Evolutionary conservation across 2,888 invertebrate species (phyloP).

Genomic region (Myopa testacea): DNA sequence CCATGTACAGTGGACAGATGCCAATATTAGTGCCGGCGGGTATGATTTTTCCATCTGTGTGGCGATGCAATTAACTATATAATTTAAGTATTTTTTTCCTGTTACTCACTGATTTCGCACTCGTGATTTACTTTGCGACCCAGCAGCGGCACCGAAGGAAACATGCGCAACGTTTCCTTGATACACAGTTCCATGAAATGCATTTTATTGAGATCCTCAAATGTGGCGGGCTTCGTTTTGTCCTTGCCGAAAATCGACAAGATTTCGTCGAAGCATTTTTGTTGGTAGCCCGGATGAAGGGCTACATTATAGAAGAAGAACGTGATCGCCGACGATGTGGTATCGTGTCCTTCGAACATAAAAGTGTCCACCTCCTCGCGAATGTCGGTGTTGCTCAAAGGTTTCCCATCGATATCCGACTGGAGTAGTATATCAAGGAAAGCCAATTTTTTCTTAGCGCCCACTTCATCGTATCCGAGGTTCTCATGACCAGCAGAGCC

Average conservation of each 20-base stretch:
- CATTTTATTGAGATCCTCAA: constrained; percentile 60
- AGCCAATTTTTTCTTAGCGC: constrained; percentile 74
- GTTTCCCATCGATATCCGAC: constrained; percentile 72
- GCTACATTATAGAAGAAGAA: constrained; percentile 71
- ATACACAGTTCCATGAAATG: constrained; percentile 65
- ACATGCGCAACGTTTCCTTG: constrained; percentile 66
- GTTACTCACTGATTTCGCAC: constrained; percentile 63
- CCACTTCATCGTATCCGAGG: constrained; percentile 56
- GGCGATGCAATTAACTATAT: background rate
- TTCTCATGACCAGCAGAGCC: background rate
- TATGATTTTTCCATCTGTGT: constrained; percentile 63
- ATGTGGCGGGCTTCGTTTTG: constrained; percentile 59
- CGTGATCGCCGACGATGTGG: constrained; percentile 70
- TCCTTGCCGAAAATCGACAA: constrained; percentile 65
- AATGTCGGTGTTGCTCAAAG: constrained; percentile 73
- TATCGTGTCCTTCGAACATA: constrained; percentile 76
- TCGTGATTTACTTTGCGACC: constrained; percentile 63
- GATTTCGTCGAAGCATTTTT: constrained; percentile 69
- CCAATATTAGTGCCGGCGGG: constrained; percentile 66
- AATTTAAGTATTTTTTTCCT: background rate
- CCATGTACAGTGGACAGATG: constrained; percentile 61
- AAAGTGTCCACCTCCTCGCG: constrained; percentile 80
- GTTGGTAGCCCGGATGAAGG: constrained; percentile 68
- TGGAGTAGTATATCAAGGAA: constrained; percentile 77
- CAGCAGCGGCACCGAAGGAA: constrained; percentile 65